Evolutionary conservation across 2,888 invertebrate genomes (phyloP).

Genomic region (Drosophila mimica): DNA sequence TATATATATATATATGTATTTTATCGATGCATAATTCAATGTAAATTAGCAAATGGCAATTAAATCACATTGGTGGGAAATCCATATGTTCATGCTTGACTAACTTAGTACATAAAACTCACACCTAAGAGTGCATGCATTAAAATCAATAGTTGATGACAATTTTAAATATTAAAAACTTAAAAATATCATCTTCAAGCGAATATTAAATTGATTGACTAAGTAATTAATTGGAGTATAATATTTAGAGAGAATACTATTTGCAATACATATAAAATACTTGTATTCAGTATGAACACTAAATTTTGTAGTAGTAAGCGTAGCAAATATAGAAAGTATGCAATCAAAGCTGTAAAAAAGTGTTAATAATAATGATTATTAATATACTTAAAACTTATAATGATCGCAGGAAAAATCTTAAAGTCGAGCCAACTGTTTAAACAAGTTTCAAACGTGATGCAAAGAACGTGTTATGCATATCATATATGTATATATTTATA

Average conservation of each 20-base stretch:
- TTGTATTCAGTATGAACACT: not conserved
- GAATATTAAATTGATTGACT: not conserved
- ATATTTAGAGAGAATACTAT: not conserved
- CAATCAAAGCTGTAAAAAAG: not conserved
- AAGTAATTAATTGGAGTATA: not conserved
- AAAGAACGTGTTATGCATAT: slow-evolving; percentile 39
- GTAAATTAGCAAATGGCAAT: slow-evolving; percentile 42
- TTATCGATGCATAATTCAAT: slow-evolving; percentile 44
- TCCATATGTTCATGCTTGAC: slow-evolving; percentile 13
- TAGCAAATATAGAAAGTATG: not conserved
- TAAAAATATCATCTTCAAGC: not conserved
- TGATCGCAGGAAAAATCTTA: not conserved
- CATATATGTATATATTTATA: not conserved
- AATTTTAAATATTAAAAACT: not conserved
- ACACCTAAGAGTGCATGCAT: not conserved
- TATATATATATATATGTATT: not conserved
- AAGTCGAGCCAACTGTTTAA: slow-evolving; percentile 13
- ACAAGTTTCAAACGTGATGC: slow-evolving; percentile 42
- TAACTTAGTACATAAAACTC: not conserved
- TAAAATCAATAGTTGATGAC: not conserved
- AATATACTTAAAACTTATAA: too few species aligned
- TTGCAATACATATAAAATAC: not conserved
- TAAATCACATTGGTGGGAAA: slow-evolving; percentile 44
- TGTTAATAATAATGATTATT: too few species aligned
- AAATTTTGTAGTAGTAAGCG: not conserved